phyloP scores from a whole-genome alignment of 2,888 invertebrate species.

The Caenorhabditis macrosperma region DNA sequence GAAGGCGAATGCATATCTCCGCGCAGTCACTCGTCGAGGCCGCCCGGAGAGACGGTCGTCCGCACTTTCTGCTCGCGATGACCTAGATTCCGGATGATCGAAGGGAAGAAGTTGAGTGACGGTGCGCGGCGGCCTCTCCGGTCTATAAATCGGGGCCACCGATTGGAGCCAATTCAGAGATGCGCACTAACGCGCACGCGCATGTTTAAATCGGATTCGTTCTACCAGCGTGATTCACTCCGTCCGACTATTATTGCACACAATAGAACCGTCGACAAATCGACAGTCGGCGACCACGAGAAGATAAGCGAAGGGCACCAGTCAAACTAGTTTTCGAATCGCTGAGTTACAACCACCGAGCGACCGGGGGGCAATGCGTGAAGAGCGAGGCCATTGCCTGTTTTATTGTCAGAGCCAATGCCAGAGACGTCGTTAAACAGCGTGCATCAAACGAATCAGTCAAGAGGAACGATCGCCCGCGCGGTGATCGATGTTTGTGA shows the following conservation, averaged over 20 bases:
- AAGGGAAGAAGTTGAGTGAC: conserved; percentile 4
- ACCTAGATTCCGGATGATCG: conserved; percentile 36
- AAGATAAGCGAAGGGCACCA: conserved; percentile 53
- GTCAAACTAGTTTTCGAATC: conserved; percentile 48
- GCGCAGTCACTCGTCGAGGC: conserved; percentile 50
- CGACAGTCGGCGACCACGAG: conserved; percentile 32
- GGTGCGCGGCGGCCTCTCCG: conserved; percentile 27
- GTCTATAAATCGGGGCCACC: conserved; percentile 30
- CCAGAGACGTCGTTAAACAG: conserved; percentile 46
- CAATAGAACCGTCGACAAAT: conserved; percentile 54
- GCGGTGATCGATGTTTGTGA: background rate
- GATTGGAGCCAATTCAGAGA: conserved; percentile 51
- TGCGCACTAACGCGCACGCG: background rate
- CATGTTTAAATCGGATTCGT: conserved; percentile 47
- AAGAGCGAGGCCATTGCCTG: conserved; percentile 35
- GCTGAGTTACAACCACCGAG: conserved; percentile 49
- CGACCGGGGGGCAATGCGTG: conserved; percentile 14
- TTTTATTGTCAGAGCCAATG: conserved; percentile 46
- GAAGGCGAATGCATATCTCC: conserved; percentile 47
- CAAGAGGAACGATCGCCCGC: conserved; percentile 8
- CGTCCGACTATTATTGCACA: conserved; percentile 50
- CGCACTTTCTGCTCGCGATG: conserved; percentile 54
- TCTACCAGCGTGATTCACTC: conserved; percentile 51
- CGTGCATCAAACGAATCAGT: conserved; percentile 35
- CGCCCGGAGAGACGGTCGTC: conserved; percentile 34